Evolutionary conservation across 2,113 vertebrate genomes (phyloP).

Genomic region (Syngnathoides biaculeatus): DNA sequence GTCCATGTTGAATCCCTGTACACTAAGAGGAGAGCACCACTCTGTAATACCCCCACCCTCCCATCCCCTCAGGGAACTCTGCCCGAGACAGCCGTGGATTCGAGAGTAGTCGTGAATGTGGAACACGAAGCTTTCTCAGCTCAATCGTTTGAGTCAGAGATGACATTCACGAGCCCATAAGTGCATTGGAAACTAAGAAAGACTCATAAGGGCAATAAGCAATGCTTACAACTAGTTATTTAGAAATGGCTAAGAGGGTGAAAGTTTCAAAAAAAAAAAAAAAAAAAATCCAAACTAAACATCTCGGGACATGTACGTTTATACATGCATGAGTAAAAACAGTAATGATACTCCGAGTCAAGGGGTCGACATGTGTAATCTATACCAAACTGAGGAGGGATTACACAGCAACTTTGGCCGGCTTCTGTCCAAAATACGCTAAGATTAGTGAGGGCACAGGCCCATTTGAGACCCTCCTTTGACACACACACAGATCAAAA

Average conservation of each 20-base stretch:
- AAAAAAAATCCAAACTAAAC: background rate
- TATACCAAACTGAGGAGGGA: constrained; percentile 55
- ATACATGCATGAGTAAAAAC: constrained; percentile 11
- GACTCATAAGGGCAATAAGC: background rate
- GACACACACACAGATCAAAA: constrained; percentile 7
- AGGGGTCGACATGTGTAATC: constrained; percentile 53
- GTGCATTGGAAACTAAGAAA: background rate
- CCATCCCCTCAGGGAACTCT: constrained; percentile 5
- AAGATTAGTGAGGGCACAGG: constrained; percentile 49
- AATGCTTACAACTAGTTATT: background rate
- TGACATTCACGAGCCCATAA: background rate
- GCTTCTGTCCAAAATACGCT: constrained; percentile 82
- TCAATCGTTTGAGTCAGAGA: constrained; percentile 20
- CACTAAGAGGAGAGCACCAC: background rate
- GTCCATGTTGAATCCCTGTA: constrained; percentile 6
- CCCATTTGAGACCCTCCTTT: constrained; percentile 27
- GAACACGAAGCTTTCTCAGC: constrained; percentile 6
- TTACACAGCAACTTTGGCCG: constrained; percentile 65
- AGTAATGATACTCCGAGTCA: constrained; percentile 21
- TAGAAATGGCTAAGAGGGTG: background rate
- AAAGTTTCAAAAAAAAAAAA: background rate
- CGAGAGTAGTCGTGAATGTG: constrained; percentile 21
- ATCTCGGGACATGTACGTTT: background rate
- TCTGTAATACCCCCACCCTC: background rate
- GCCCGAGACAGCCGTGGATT: constrained; percentile 26